Base-by-base conservation (phyloP, 1,140 invertebrate genomes). In the Diploscapter pachys region DNA sequence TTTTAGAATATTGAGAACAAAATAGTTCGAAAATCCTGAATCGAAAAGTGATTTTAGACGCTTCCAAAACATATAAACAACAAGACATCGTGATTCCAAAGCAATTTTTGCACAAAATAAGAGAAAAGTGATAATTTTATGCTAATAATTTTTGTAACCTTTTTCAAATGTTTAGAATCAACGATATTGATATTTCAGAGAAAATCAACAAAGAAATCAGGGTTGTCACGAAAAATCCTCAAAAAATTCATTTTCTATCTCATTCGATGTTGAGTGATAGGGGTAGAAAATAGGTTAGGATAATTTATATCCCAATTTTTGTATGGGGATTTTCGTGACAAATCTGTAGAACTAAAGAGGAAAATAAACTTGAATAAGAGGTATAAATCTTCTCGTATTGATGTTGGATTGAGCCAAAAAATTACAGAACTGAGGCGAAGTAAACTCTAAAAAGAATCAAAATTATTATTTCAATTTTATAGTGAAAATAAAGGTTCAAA, bases 301-400 rank as follows among this genome's bases (percentile, higher is more conserved):
- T 31, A 31, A 31, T 31, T 31, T 31, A 31, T 50, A 69, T 6
- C n/a, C 61, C 31, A 69, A 69, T 56, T 2, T 8, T 9, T 48
- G 56, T 5, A 69, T 69, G 68, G 62, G 59, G 68, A 51, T 70
- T 2, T 56, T 70, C 31, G 53, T 51, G 5, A 70, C 68, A 9
- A 51, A 70, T 2, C 49, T n/a, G n/a, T 51, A 70, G 56, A 70
- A 70, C 49, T 61, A 49, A 69, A 57, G 8, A 56, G 67, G 67
- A 59, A 4, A 5, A 57, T 50, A 63, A 8, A 49, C 51, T 63
- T 5, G 5, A 5, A 13, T 63, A 49, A 49, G 8, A 4, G 63
- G 63, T 8, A 6, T 6, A 2, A 9, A 6, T n/a, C 0, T 9
- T 8, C 63, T 49, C 5, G 63, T 31, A 31, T 31, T 31, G 31